Evolutionary conservation across 1,140 invertebrate genomes (phyloP), one percentile per base, ranked within the genome.

Genomic region (Drosophila lini): DNA sequence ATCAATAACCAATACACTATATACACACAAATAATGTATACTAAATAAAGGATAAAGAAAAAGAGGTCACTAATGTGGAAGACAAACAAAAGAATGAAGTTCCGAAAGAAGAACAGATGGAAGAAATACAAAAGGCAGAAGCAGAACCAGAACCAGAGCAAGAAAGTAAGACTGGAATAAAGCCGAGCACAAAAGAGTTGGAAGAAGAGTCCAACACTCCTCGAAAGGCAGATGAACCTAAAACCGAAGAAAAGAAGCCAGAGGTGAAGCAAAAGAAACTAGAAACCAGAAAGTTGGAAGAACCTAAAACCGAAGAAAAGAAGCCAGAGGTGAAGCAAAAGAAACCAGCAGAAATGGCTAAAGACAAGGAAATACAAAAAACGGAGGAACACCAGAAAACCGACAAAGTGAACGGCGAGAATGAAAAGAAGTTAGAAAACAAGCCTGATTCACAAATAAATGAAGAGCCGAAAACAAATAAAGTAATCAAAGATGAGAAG

Each of bases 1-100:
- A 32, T 53, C 32, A 53, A 53, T 53, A 53, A 53, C 50, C 11
- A 53, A 36, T 22, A 53, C 50, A 53, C 50, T 36, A 53, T 15
- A 53, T 22, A 36, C 7, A 36, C 16, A 15, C 32, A 34, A 36
- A 34, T 53, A 36, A 53, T 53, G 4, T 22, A 36, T 53, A 36
- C 15, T 36, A 34, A 34, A 36, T 36, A 36, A 53, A 53, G 50
- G 36, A 15, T 22, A 32, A 34, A 15, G 32, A 36, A 53, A 10
- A 36, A 8, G 11, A 52, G 11, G 9, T n/a, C 5, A 31, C 28
- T 32, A 19, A 52, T 32, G 9, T 16, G 5, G 47, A 31, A 16
- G 28, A 50, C 11, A 10, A 50, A 32, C 10, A 11, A 16, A 32
- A 32, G 2, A 52, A 19, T 1, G 8, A 48, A n/a, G 7, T 28